These are phyloP conservation scores for Gymnobelideus leadbeateri DNA, from an alignment of 2,113 vertebrate species.

Conservation along the genomic window DNA sequence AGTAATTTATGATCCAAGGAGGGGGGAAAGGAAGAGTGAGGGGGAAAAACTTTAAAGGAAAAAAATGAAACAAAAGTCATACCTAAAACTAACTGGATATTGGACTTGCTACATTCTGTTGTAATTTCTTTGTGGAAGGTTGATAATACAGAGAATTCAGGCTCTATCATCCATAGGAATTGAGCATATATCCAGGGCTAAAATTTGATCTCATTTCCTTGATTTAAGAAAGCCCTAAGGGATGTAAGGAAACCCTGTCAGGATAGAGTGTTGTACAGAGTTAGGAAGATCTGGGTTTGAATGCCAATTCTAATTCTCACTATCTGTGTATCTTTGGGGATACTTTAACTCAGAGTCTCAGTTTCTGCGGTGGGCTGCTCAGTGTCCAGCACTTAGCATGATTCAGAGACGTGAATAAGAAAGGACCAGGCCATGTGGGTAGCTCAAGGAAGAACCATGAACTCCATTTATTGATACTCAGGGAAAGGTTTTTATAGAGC, in stretches of 20 bases:
- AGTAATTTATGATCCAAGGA: conserved; percentile 42
- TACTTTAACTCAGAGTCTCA: too few species aligned
- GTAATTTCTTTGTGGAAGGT: not conserved
- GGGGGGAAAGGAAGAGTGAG: conserved; percentile 43
- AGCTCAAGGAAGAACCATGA: too few species aligned
- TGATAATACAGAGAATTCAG: not conserved
- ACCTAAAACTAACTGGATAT: conserved; percentile 37
- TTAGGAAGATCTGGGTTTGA: not conserved
- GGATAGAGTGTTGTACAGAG: not conserved
- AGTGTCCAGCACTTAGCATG: too few species aligned
- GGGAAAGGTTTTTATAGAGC: too few species aligned
- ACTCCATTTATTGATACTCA: too few species aligned
- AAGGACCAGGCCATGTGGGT: too few species aligned
- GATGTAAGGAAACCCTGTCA: not conserved
- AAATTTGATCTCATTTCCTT: accelerated
- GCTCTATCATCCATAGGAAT: not conserved
- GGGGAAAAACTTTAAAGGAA: conserved; percentile 3
- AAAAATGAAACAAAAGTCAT: not conserved
- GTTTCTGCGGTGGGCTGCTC: too few species aligned
- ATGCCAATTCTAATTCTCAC: not conserved
- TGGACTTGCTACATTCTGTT: not conserved
- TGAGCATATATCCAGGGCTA: too few species aligned
- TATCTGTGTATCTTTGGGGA: not conserved
- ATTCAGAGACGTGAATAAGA: too few species aligned
- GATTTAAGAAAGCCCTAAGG: not conserved